Evolutionary conservation across 2,113 vertebrate genomes (phyloP).

Genomic region (Silurus glanis): DNA sequence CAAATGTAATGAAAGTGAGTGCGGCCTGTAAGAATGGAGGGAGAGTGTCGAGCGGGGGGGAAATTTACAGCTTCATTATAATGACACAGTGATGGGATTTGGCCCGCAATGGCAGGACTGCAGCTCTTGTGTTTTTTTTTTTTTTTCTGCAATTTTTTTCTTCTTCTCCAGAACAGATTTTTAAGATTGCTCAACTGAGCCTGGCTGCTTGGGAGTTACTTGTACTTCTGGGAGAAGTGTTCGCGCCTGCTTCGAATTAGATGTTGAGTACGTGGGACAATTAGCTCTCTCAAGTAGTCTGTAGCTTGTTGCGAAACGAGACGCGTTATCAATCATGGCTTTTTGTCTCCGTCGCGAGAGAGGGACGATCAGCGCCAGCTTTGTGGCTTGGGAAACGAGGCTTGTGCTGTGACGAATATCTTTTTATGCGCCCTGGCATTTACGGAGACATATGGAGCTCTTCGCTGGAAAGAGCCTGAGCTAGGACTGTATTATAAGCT

Average conservation of each 20-base stretch:
- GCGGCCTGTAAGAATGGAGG: constrained; percentile 29
- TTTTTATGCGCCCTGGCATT: constrained; percentile 45
- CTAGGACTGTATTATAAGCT: constrained; percentile 34
- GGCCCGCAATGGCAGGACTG: constrained; percentile 37
- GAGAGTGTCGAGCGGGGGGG: constrained; percentile 24
- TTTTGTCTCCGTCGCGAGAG: constrained; percentile 22
- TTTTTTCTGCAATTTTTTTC: background rate
- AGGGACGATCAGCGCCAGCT: constrained; percentile 7
- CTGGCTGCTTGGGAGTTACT: constrained; percentile 37
- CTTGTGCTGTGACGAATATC: constrained; percentile 43
- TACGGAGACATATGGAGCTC: constrained; percentile 34
- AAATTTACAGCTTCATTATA: constrained; percentile 54
- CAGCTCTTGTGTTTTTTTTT: constrained; percentile 26
- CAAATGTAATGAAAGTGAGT: constrained; percentile 48
- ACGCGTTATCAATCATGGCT: constrained; percentile 34
- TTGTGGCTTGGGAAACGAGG: constrained; percentile 12
- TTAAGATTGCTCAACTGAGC: constrained; percentile 32
- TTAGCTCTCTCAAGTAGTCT: constrained; percentile 45
- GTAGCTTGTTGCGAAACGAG: constrained; percentile 34
- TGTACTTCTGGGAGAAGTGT: constrained; percentile 44
- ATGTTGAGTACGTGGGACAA: constrained; percentile 42
- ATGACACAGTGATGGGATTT: constrained; percentile 42
- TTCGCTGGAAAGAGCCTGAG: background rate
- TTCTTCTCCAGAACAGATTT: constrained; percentile 39
- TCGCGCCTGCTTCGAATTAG: constrained; percentile 40